Conservation (phyloP, 2,888 invertebrate species). For the Hartigia nigra region DNA sequence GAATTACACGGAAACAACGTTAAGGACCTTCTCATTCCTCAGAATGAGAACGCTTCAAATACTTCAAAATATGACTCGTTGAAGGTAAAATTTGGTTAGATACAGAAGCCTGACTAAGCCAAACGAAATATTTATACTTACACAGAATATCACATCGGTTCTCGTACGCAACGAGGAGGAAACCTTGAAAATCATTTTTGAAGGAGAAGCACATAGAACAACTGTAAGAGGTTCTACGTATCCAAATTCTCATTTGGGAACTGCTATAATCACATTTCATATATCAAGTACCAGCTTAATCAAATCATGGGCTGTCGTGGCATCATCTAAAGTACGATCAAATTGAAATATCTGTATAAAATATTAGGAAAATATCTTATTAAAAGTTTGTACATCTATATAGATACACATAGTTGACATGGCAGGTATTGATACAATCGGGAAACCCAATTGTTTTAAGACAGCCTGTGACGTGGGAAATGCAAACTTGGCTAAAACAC, state of each 20-base stretch:
- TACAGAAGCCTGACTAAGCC: neutral
- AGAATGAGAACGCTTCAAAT: conserved; percentile 34
- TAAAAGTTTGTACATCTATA: conserved; percentile 9
- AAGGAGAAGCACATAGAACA: conserved; percentile 62
- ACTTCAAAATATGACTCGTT: conserved; percentile 37
- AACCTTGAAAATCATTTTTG: conserved; percentile 56
- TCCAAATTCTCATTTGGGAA: conserved; percentile 59
- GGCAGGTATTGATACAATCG: conserved; percentile 62
- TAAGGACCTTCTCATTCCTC: conserved; percentile 57
- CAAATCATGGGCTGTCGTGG: conserved; percentile 41
- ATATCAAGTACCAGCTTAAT: conserved; percentile 45
- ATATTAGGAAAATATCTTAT: neutral
- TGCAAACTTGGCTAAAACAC: conserved; percentile 63
- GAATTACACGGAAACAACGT: conserved; percentile 58
- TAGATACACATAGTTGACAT: conserved; percentile 66
- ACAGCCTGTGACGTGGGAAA: conserved; percentile 54
- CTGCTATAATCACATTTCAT: conserved; percentile 62
- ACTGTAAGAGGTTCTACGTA: conserved; percentile 47
- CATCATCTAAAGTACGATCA: conserved; percentile 48
- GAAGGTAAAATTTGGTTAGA: conserved; percentile 32
- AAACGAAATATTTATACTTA: conserved; percentile 2
- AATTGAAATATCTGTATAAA: conserved; percentile 16
- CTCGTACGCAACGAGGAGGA: conserved; percentile 50
- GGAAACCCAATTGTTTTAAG: conserved; percentile 55
- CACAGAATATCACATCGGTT: conserved; percentile 44